Evolutionary conservation across 2,888 invertebrate genomes (phyloP).

Genomic region (Steromphala cineraria): DNA sequence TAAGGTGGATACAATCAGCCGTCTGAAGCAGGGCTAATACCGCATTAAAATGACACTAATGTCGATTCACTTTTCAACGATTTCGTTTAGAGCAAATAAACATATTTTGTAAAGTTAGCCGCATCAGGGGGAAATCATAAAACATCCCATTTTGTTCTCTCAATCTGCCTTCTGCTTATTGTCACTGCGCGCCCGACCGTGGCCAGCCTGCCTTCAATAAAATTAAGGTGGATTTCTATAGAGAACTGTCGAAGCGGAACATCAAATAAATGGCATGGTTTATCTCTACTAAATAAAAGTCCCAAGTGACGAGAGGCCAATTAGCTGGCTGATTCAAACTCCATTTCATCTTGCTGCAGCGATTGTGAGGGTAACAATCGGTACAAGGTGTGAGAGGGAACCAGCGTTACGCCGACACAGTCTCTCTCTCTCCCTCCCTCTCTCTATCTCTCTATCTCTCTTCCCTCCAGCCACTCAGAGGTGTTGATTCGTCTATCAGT

Average conservation of each 20-base stretch:
- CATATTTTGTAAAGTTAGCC: not conserved
- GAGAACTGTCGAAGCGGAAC: not conserved
- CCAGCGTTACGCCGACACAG: too few species aligned
- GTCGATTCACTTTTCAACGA: not conserved
- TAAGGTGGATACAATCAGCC: too few species aligned
- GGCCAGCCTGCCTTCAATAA: not conserved
- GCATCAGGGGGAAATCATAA: not conserved
- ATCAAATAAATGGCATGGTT: not conserved
- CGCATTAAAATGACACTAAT: constrained; percentile 10
- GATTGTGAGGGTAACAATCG: not conserved
- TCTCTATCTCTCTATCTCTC: too few species aligned
- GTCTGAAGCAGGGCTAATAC: not conserved
- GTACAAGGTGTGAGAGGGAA: not conserved
- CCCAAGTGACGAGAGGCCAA: constrained; percentile 4
- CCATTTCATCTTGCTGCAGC: not conserved
- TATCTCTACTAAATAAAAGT: not conserved
- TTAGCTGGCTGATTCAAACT: not conserved
- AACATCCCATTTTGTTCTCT: not conserved
- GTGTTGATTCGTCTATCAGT: too few species aligned
- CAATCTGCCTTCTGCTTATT: not conserved
- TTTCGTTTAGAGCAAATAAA: not conserved
- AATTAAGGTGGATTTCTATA: constrained; percentile 4
- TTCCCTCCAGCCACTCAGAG: too few species aligned
- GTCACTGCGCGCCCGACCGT: not conserved
- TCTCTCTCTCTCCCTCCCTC: too few species aligned